Percentiles rank a stretch among this genome's conserved stretches.
Evolutionary conservation across 1,140 invertebrate species (phyloP).

Genomic region (Listronotus oregonensis): DNA sequence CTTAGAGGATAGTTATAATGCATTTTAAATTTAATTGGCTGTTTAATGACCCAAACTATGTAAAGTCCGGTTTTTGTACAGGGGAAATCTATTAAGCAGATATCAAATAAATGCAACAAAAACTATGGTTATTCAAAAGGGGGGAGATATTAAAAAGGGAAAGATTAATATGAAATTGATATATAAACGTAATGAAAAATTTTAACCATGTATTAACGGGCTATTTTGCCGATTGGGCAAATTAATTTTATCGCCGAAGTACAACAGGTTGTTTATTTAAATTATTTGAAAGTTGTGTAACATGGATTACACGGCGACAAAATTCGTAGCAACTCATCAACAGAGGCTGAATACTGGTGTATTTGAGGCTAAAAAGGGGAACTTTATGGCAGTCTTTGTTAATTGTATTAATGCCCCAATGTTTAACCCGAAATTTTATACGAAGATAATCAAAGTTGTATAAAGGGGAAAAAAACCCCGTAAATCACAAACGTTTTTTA

Average conservation of each 20-base stretch:
- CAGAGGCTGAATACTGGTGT: too few relatives aligned
- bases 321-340: too few relatives aligned
- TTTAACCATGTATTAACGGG: neutral
- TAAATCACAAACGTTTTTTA: too few relatives aligned
- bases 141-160: conserved; percentile 9
- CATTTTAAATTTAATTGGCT: conserved; percentile 7
- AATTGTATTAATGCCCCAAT: too few relatives aligned
- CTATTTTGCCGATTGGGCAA: conserved; percentile 13
- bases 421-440: too few relatives aligned
- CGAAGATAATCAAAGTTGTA: too few relatives aligned
- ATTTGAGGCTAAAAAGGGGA: too few relatives aligned
- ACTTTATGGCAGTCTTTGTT: too few relatives aligned
- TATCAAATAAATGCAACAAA: conserved; percentile 11
- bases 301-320: too few relatives aligned
- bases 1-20: neutral
- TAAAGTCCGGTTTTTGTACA: conserved; percentile 7
- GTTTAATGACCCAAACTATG: conserved; percentile 9
- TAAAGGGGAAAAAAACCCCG: too few relatives aligned
- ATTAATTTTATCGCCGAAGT: neutral
- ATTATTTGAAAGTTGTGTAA: too few relatives aligned
- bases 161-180: neutral
- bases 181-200: too few relatives aligned
- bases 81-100: conserved; percentile 8
- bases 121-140: conserved; percentile 11
- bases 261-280: conserved; percentile 8